phyloP scores from a whole-genome alignment of 2,888 invertebrate genomes.

The Troides helena region DNA sequence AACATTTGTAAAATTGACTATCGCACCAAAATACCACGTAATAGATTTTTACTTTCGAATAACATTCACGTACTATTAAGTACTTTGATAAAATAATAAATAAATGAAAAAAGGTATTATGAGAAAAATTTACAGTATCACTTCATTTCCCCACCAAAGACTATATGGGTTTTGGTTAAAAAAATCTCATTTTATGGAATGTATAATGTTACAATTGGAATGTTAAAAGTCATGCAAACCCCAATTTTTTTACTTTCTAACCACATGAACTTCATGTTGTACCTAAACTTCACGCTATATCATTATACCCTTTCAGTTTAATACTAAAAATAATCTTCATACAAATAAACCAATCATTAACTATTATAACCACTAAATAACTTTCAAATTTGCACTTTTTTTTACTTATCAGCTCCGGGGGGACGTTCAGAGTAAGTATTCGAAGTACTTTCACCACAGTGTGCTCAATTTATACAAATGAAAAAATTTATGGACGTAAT shows the following conservation, averaged over 20 bases:
- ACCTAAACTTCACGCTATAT: constrained; percentile 44
- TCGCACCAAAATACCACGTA: constrained; percentile 77
- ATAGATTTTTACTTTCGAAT: constrained; percentile 56
- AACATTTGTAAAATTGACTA: constrained; percentile 78
- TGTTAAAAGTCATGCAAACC: constrained; percentile 32
- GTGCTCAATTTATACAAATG: constrained; percentile 22
- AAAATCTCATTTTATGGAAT: constrained; percentile 41
- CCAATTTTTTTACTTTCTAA: constrained; percentile 24
- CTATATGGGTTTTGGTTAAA: constrained; percentile 38
- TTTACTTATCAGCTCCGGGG: constrained; percentile 72
- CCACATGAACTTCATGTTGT: constrained; percentile 30
- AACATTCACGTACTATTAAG: constrained; percentile 65
- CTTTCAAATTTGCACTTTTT: constrained; percentile 75
- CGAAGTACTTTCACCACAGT: constrained; percentile 66
- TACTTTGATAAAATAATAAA: constrained; percentile 64
- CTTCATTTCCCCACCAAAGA: constrained; percentile 69
- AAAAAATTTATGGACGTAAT: constrained; percentile 29
- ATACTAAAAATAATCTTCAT: constrained; percentile 70
- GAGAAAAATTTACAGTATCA: constrained; percentile 62
- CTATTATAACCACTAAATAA: constrained; percentile 67
- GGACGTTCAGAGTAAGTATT: constrained; percentile 74
- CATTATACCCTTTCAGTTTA: constrained; percentile 59
- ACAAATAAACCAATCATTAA: constrained; percentile 51
- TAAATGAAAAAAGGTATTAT: constrained; percentile 49
- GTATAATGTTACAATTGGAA: constrained; percentile 43